Conservation (phyloP, 2,797 vertebrate genomes). For the Orientallactaga sibirica region DNA sequence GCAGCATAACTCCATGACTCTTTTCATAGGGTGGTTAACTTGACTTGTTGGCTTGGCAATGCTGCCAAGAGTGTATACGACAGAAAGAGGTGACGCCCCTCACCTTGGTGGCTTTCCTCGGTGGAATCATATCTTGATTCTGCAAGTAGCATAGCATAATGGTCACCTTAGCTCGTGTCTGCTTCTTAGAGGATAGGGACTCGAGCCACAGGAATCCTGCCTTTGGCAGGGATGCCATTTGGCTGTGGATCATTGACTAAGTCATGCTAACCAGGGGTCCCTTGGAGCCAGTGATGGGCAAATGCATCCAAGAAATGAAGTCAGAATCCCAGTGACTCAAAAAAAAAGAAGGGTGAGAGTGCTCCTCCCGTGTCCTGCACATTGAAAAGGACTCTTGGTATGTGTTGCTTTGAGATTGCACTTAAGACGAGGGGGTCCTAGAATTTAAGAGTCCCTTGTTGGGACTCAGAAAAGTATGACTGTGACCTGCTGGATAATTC, state of each 20-base stretch:
- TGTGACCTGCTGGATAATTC: neutral
- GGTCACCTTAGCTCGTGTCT: conserved; percentile 40
- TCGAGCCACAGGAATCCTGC: conserved; percentile 17
- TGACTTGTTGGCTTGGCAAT: neutral
- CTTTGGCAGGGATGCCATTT: neutral
- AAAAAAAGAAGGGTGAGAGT: neutral
- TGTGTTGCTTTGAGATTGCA: neutral
- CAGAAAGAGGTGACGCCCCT: neutral
- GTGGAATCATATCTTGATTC: conserved; percentile 14
- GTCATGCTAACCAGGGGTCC: conserved; percentile 29
- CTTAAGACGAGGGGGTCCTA: neutral
- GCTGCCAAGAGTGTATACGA: neutral
- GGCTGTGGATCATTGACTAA: neutral
- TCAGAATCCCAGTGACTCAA: conserved; percentile 49
- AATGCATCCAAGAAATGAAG: conserved; percentile 63
- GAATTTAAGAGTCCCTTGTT: neutral
- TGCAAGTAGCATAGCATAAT: conserved; percentile 27
- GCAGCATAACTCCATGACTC: neutral
- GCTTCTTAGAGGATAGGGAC: neutral
- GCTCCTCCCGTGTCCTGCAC: neutral
- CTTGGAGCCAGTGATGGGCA: conserved; percentile 34
- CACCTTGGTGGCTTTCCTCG: conserved; percentile 29
- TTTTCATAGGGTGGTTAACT: conserved; percentile 20
- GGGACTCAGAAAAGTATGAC: neutral
- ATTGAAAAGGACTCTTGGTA: neutral